Percentiles rank a stretch among this genome's conserved stretches.
These are phyloP conservation scores for Bubo scandiacus DNA, from an alignment of 2,113 vertebrate species.

Conservation along the genomic window DNA sequence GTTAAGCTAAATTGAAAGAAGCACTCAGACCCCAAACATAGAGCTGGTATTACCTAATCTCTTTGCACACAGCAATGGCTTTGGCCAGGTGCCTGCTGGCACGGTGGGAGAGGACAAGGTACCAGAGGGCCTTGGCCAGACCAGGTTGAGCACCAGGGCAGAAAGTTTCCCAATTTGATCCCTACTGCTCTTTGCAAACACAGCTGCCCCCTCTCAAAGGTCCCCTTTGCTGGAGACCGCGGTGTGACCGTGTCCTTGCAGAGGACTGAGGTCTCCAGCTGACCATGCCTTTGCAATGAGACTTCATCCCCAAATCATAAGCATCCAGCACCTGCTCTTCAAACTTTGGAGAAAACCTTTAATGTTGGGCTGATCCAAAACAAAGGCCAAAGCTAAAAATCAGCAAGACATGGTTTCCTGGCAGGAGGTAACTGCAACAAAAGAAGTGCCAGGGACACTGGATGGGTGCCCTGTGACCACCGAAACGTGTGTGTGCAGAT, in stretches of 20 bases:
- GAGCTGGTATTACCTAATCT: slow-evolving; percentile 6
- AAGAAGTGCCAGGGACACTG: neutral
- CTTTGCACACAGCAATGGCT: neutral
- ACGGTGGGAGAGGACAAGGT: neutral
- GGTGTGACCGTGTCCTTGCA: neutral
- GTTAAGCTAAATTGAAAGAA: slow-evolving; percentile 62
- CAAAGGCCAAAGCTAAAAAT: neutral
- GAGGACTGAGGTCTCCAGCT: neutral
- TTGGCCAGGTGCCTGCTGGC: neutral
- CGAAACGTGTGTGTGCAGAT: neutral
- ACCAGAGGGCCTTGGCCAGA: neutral
- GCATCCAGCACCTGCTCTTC: neutral
- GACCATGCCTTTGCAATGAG: neutral
- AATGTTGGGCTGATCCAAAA: neutral
- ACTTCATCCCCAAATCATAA: neutral
- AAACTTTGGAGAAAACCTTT: neutral
- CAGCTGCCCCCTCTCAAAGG: neutral
- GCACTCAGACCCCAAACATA: slow-evolving; percentile 46
- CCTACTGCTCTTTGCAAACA: neutral
- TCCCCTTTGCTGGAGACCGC: neutral
- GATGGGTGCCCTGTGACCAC: neutral
- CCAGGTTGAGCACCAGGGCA: neutral
- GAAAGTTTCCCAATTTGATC: neutral
- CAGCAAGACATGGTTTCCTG: neutral
- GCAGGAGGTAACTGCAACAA: neutral